Base-by-base conservation (phyloP, 2,113 vertebrate genomes). In the Ifrita kowaldi region DNA sequence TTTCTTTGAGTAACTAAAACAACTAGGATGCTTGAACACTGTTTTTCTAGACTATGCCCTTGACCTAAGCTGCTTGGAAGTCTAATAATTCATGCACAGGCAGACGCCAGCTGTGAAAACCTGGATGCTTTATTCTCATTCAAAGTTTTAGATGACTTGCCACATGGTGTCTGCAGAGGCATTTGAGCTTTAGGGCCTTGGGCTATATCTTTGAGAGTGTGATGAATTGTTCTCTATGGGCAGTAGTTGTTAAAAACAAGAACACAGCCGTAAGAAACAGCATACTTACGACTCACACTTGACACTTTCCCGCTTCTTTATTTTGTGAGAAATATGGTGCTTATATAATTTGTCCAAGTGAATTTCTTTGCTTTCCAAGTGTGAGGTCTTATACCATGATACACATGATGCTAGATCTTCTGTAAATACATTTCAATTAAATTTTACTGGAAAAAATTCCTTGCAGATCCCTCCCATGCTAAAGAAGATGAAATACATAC, bases 401-500 rank as follows among this genome's bases (percentile, higher is more conserved):
- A 37, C 7, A 24, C 8, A 5, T 35, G n/a, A 69, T 42, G 16
- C 13, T 73, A 67, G 46, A 37, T 84, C 9, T 27, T 80, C 19
- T 69, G 73, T 44, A 73, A 73, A 46, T 71, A 68, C 2, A 33
- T 64, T 74, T 76, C 30, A 64, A 3, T 93, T 62, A 52, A 37
- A 53, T 77, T 85, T 71, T 86, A 56, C 46, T 62, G 18, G 32
- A 60, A 92, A 80, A 86, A 69, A 64, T 39, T 80, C 42, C 91
- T 84, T 89, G 33, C 68, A 98, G 98, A 81, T 91, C 27, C 71
- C 55, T 94, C 90, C 90, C 64, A 8, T 52, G 67, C 65, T 71
- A 96, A 97, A 71, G 97, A 98, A 60, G 97, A 97, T 83, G 95
- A 96, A 19, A 52, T 37, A 18, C 75, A 87, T 97, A 60, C 94